phyloP scores from a whole-genome alignment of 2,888 invertebrate genomes.

The Eupithecia tripunctaria region DNA sequence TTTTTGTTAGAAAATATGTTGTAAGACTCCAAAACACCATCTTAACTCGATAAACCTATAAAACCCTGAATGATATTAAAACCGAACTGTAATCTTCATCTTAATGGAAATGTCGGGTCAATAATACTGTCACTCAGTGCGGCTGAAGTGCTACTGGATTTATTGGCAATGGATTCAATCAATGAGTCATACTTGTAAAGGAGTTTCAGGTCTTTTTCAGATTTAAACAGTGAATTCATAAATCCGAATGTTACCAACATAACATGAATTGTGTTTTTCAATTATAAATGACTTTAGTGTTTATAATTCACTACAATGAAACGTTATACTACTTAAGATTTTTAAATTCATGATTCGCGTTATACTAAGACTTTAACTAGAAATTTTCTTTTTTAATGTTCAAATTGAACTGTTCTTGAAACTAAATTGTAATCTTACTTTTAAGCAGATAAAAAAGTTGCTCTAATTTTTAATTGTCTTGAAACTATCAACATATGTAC shows the following conservation, averaged over 20 bases:
- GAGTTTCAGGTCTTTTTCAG: background rate
- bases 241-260: background rate
- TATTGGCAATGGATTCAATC: constrained; percentile 14
- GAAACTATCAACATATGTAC: too few species aligned
- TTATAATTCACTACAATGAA: too few species aligned
- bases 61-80: constrained; percentile 5
- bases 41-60: background rate
- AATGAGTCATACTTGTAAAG: constrained; percentile 9
- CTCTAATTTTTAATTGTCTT: too few species aligned
- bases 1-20: background rate
- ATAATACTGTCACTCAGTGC: constrained; percentile 16
- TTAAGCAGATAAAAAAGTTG: too few species aligned
- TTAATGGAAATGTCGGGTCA: constrained; percentile 23
- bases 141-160: constrained; percentile 12
- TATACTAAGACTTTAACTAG: too few species aligned
- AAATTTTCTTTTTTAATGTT: too few species aligned
- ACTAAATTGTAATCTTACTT: too few species aligned
- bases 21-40: background rate
- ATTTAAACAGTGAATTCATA: background rate
- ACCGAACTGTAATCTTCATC: constrained; percentile 15
- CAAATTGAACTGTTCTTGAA: too few species aligned
- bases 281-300: background rate
- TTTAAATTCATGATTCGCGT: background rate
- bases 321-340: background rate
- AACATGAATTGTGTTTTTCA: background rate